Conservation (phyloP, 1,140 invertebrate genomes). For the Brachionus paranguensis region DNA sequence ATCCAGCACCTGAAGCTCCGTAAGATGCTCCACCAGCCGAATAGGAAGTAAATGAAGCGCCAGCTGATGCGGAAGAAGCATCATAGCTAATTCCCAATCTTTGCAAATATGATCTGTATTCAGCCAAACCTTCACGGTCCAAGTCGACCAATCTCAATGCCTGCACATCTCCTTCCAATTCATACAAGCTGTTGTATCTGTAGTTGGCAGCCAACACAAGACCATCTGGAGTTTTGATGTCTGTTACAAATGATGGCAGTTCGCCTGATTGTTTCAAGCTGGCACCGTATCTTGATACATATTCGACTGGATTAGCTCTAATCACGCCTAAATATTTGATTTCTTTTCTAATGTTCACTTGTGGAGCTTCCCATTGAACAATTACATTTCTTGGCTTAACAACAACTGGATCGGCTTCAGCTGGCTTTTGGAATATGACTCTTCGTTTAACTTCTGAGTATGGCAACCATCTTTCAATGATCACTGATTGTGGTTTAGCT, state of each 20-base stretch:
- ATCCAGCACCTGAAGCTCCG: not conserved
- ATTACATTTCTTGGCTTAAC: slow-evolving; percentile 30
- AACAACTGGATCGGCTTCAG: not conserved
- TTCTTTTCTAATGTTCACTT: slow-evolving; percentile 25
- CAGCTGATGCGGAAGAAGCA: not conserved
- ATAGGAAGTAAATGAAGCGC: not conserved
- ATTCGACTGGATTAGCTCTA: slow-evolving; percentile 17
- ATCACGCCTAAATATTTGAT: slow-evolving; percentile 31
- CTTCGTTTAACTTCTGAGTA: slow-evolving; percentile 30
- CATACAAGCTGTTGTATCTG: slow-evolving; percentile 32
- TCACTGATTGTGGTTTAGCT: slow-evolving; percentile 38
- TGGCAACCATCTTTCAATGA: slow-evolving; percentile 38
- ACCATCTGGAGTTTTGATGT: slow-evolving; percentile 19
- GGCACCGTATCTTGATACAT: slow-evolving; percentile 16
- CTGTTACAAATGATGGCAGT: not conserved
- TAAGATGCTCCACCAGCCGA: not conserved
- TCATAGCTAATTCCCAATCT: slow-evolving; percentile 23
- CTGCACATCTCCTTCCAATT: slow-evolving; percentile 31
- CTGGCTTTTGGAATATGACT: slow-evolving; percentile 21
- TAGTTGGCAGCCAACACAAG: slow-evolving; percentile 21
- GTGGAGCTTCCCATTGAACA: slow-evolving; percentile 31
- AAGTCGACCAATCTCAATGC: slow-evolving; percentile 27
- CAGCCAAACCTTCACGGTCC: slow-evolving; percentile 22
- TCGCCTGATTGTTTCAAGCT: slow-evolving; percentile 13
- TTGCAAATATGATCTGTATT: slow-evolving; percentile 32